Conservation (phyloP, 2,797 vertebrate species). For the Etheostoma perlongum region DNA sequence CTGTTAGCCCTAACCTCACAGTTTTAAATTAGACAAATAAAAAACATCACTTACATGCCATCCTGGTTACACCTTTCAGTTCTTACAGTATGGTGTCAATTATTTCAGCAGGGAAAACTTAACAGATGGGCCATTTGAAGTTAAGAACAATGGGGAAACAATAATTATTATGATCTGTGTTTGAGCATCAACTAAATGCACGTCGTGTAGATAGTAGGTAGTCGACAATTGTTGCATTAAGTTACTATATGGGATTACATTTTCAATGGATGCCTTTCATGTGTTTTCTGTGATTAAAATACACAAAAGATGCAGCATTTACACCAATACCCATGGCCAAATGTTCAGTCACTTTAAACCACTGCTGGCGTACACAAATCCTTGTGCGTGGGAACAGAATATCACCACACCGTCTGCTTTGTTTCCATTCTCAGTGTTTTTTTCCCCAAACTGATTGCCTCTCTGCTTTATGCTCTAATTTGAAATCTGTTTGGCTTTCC, state of each 20-base stretch:
- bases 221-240: slow-evolving; percentile 38
- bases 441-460: slow-evolving; percentile 79
- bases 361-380: slow-evolving; percentile 49
- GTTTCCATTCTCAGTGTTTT: slow-evolving; percentile 76
- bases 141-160: slow-evolving; percentile 53
- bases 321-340: slow-evolving; percentile 55
- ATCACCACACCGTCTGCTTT: slow-evolving; percentile 69
- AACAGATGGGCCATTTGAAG: slow-evolving; percentile 64
- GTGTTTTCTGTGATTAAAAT: slow-evolving; percentile 46
- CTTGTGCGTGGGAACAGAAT: slow-evolving; percentile 58
- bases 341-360: slow-evolving; percentile 69
- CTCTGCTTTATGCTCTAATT: slow-evolving; percentile 85
- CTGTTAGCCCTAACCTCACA: slow-evolving; percentile 51
- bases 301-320: slow-evolving; percentile 48
- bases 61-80: slow-evolving; percentile 27
- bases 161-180: slow-evolving; percentile 47
- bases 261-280: slow-evolving; percentile 48
- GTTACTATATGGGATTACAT: slow-evolving; percentile 31
- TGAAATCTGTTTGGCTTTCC: slow-evolving; percentile 86
- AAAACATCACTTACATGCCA: slow-evolving; percentile 20
- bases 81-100: slow-evolving; percentile 51
- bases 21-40: slow-evolving; percentile 67
- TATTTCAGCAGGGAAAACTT: slow-evolving; percentile 49
- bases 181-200: slow-evolving; percentile 38
- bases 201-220: slow-evolving; percentile 38